Evolutionary conservation across 1,140 invertebrate species (phyloP), one percentile per base, ranked within the genome.

Genomic region (Dermatophagoides farinae): DNA sequence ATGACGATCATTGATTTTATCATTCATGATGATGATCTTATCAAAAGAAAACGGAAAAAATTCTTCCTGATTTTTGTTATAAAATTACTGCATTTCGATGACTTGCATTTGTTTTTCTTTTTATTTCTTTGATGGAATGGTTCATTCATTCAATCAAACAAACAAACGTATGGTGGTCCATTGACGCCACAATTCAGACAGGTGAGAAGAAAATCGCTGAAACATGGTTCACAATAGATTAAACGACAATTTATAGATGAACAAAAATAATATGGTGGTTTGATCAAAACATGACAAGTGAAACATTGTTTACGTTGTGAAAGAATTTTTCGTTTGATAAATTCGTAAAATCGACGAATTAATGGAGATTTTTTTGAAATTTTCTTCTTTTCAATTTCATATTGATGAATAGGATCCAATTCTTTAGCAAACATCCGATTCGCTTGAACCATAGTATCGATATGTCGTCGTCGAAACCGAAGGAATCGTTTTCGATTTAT

Each of bases 401-500:
- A 18, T 47, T 47, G 1, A 31, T 31, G 31, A 31, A 31, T 31
- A 4, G 31, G 8, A 31, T 31, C 31, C 31, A 31, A 31, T 31
- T 1, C 2, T 23, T 47, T 23, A 23, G 1, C 46, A 47, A 47
- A 47, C 6, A 47, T 4, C 1, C 22, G n/a, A 18, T 20, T 47
- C 1, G 22, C 46, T 9, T 4, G 1, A 23, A 55, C 11, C 12
- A 44, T 20, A 4, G 39, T 44, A 2, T 37, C 41, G 1, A 55
- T 11, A 5, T 55, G 23, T 14, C 4, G 1, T 1, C 31, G 14
- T 55, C 53, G 23, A n/a, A 25, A 14, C 5, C 38, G 1, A 1
- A 69, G 20, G 46, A 61, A 71, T 0, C 66, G 65, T 46, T 65
- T 64, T 41, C 70, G 57, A 53, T 67, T 69, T 55, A 67, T 67